phyloP scores from a whole-genome alignment of 2,888 invertebrate genomes.

The Portevinia maculata region DNA sequence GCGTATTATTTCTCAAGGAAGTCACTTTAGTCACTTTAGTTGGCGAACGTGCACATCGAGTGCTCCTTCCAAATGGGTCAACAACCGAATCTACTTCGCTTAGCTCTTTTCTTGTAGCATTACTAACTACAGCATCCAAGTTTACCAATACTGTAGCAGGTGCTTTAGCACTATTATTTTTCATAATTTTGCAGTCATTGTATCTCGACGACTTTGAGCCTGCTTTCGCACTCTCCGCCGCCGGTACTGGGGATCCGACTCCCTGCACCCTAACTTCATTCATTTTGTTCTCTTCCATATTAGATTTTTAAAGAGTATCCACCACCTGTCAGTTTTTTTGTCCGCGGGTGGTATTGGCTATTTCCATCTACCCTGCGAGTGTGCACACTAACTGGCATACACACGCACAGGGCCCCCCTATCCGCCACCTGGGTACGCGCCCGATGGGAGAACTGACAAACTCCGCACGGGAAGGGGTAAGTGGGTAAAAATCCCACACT shows the following conservation, averaged over 20 bases:
- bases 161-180: conserved; percentile 1
- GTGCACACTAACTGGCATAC: neutral
- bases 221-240: conserved; percentile 15
- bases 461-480: too few relatives aligned
- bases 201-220: conserved; percentile 16
- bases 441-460: neutral
- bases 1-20: too few relatives aligned
- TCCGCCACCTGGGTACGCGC: neutral
- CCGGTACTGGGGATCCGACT: conserved; percentile 21
- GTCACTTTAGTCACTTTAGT: neutral
- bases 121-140: neutral
- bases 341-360: conserved; percentile 8
- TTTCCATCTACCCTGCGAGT: neutral
- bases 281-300: conserved; percentile 13
- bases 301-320: conserved; percentile 2
- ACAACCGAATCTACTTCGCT: neutral
- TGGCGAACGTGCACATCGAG: neutral
- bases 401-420: neutral
- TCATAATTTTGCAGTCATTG: conserved; percentile 6
- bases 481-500: too few relatives aligned
- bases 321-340: conserved; percentile 8
- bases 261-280: too few relatives aligned
- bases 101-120: neutral
- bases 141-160: neutral
- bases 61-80: neutral